Base-by-base conservation (phyloP, 2,888 invertebrate species). In the Reticulitermes lucifugus region DNA sequence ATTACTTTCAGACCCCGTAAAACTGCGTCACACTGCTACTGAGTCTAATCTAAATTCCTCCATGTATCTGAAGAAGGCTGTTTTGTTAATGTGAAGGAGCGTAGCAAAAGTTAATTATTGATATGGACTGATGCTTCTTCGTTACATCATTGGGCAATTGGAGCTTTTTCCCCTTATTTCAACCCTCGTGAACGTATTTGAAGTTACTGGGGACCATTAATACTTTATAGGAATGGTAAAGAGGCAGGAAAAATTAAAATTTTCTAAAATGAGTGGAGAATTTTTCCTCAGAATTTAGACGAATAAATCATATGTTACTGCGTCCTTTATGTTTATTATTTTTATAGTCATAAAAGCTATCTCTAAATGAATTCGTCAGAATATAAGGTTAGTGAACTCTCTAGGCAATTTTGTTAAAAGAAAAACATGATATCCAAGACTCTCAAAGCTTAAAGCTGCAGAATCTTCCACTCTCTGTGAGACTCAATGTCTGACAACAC, bases 51-150 rank as follows among this genome's bases (percentile, higher is more conserved):
- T 25, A 65, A 65, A 25, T 9, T 65, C 65, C 65, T 65, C 65
- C 65, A 6, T 25, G 5, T 25, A 10, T 65, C n/a, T 65, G n/a
- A n/a, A 65, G 65, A 6, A 65, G 1, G 12, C 18, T 60, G 60
- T 12, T 65, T 65, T 25, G 6, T 65, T 65, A 65, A 65, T 9
- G n/a, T 65, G n/a, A 65, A n/a, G 55, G 79, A 79, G 51, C 51
- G 79, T 55, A 29, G 51, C 79, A 55, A 18, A 25, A 29, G 55
- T 79, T 46, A 79, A 79, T 79, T 79, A 51, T 25, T 29, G 79
- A 79, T 79, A 79, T 55, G 79, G 79, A 5, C 55, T 79, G 43
- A 79, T 51, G 79, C 79, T 46, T 29, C 79, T n/a, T 55, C 55
- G 14, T 46, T 25, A 79, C 25, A 29, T 79, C 25, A 46, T 29